A percentile compares a stretch with the other conserved stretches of the same genome.
Evolutionary conservation across 2,888 invertebrate genomes (phyloP).

Genomic region (Salticus scenicus): DNA sequence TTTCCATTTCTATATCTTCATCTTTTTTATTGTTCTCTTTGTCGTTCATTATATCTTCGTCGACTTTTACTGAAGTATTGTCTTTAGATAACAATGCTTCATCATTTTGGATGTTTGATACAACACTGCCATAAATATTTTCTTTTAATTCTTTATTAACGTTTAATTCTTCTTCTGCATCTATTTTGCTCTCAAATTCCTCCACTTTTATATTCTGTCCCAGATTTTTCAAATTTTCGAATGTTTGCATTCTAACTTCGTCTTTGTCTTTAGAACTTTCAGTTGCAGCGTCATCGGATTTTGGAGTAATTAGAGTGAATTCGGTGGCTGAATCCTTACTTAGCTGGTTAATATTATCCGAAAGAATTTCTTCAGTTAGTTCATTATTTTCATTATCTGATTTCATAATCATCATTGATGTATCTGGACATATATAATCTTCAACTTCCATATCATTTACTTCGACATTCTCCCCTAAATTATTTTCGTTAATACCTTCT

Average conservation of each 20-base stretch:
- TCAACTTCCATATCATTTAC: not conserved
- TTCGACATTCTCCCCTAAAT: not conserved
- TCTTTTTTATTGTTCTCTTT: not conserved
- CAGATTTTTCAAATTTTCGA: not conserved
- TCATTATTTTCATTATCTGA: not conserved
- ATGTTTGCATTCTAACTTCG: not conserved
- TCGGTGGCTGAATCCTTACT: constrained; percentile 28
- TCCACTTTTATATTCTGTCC: not conserved
- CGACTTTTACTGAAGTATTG: too few relatives aligned
- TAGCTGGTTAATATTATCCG: constrained; percentile 3
- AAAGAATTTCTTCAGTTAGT: too few relatives aligned
- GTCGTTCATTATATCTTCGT: too few relatives aligned
- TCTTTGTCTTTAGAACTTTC: constrained; percentile 6
- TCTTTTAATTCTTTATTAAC: not conserved
- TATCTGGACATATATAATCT: not conserved
- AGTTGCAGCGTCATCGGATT: not conserved
- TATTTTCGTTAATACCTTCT: not conserved
- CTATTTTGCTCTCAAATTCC: not conserved
- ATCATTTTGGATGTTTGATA: not conserved
- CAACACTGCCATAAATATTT: not conserved
- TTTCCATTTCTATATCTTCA: not conserved
- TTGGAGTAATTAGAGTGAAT: constrained; percentile 15
- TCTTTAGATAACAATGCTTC: not conserved
- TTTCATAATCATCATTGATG: not conserved
- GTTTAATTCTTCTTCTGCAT: not conserved